Evolutionary conservation across 2,888 invertebrate species (phyloP).

Genomic region (Rhamnusium bicolor): DNA sequence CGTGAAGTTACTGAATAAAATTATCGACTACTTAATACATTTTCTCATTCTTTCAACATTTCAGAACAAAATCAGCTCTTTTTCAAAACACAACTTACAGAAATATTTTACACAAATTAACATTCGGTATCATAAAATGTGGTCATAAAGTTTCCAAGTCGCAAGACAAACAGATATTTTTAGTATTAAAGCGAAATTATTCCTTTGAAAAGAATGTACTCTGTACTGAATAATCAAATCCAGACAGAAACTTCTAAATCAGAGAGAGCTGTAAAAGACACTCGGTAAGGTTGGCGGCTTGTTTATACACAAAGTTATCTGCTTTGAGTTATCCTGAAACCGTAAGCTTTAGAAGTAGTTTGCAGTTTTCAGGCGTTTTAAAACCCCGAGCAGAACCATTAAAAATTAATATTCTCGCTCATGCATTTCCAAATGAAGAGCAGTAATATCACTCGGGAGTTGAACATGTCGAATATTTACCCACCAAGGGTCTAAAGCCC

Average conservation of each 20-base stretch:
- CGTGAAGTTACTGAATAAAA: too few species aligned
- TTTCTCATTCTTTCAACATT: not conserved
- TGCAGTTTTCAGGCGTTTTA: conserved; percentile 18
- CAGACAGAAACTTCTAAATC: not conserved
- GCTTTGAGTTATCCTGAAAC: not conserved
- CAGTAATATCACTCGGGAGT: not conserved
- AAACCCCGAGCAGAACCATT: conserved; percentile 3
- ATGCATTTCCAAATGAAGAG: conserved; percentile 9
- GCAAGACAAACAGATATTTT: not conserved
- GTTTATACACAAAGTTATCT: conserved; percentile 5
- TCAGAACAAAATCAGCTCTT: not conserved
- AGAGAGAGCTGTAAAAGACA: not conserved
- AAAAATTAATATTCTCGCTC: conserved; percentile 23
- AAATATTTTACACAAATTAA: not conserved
- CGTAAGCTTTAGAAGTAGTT: conserved; percentile 13
- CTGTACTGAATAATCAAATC: not conserved
- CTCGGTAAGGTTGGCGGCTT: not conserved
- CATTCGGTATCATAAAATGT: not conserved
- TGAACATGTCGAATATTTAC: conserved; percentile 3
- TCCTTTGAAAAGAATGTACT: not conserved
- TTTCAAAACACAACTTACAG: not conserved
- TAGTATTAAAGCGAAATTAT: not conserved
- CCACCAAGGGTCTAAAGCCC: not conserved
- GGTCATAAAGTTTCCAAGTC: not conserved
- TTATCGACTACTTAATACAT: not conserved